Base-by-base conservation (phyloP, 2,797 vertebrate species). In the Diplodus puntazzo region DNA sequence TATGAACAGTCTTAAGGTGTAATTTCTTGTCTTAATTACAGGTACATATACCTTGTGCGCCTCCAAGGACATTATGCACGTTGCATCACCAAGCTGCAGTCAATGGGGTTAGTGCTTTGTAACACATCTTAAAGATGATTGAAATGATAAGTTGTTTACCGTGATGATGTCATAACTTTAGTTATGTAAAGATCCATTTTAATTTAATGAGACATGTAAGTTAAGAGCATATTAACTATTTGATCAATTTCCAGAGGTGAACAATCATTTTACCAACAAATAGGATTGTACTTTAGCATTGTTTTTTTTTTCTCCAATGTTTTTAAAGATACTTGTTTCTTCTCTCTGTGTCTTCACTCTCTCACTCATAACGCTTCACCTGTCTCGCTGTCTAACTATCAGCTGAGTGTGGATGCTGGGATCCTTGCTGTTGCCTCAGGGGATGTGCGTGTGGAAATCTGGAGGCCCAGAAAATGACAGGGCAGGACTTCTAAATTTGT, bases 11-110 rank as follows among this genome's bases (percentile, higher is more conserved):
- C 13, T 13, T 72, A 11, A 6, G 18, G 27, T 65, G 17, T 57
- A n/a, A 54, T 18, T 10, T 73, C 17, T 55, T 25, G 0, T 81
- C 27, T 75, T 74, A 59, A 21, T 80, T 57, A 21, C 90, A 99
- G 98, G 92, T 98, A 0, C 97, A 98, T 3, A 81, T 98, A 67
- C 97, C 98, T 0, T 97, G 94, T 16, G 95, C 95, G 3, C 97
- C 98, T 2, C 97, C 97, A 0, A 96, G 89, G 87, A 97, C 97
- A 8, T 92, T 98, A 73, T 96, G 94, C 86, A 97, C 96, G 23
- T 92, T 95, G 48, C 94, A 87, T 0, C 95, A 97, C 71, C 92
- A 92, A 20, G 91, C 87, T 0, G 95, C 93, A 43, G 93, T 97
- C 54, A 96, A 95, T 18, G 96, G 95, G 96, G 97, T 98, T 58